Percentiles rank a stretch among this genome's conserved stretches.
Conservation (phyloP, 2,888 invertebrate species). For the Sphaerophoria rueppellii region DNA sequence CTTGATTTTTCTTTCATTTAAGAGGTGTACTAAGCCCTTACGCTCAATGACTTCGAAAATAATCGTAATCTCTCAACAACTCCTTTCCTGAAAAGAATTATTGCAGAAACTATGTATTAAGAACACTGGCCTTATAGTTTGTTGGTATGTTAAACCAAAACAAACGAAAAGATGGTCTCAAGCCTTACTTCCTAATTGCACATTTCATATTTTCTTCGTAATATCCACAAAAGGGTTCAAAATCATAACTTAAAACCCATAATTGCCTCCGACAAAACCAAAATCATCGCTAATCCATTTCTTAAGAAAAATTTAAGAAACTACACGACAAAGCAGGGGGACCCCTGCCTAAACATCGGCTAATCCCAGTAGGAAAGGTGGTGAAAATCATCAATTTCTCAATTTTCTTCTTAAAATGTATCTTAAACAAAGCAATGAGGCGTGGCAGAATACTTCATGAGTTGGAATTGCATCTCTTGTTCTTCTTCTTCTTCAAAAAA, state of each 20-base stretch:
- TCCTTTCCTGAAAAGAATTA: too few species aligned
- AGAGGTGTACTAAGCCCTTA: too few species aligned
- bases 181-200: not conserved
- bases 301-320: not conserved
- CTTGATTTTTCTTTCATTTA: too few species aligned
- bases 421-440: slow-evolving; percentile 49
- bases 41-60: too few species aligned
- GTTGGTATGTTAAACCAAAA: not conserved
- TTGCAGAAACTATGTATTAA: too few species aligned
- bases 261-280: slow-evolving; percentile 6
- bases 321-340: not conserved
- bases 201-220: not conserved
- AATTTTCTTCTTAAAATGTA: slow-evolving; percentile 22
- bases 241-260: slow-evolving; percentile 5
- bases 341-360: not conserved
- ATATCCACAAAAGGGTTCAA: not conserved
- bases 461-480: slow-evolving; percentile 12
- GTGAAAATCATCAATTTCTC: slow-evolving; percentile 19
- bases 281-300: slow-evolving; percentile 22
- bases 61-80: too few species aligned
- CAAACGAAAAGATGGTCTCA: not conserved
- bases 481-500: not conserved
- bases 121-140: not conserved
- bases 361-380: not conserved
- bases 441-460: slow-evolving; percentile 46